Evolutionary conservation across 2,113 vertebrate species (phyloP), one percentile per base, ranked within the genome.

Genomic region (Sinocyclocheilus anophthalmus): DNA sequence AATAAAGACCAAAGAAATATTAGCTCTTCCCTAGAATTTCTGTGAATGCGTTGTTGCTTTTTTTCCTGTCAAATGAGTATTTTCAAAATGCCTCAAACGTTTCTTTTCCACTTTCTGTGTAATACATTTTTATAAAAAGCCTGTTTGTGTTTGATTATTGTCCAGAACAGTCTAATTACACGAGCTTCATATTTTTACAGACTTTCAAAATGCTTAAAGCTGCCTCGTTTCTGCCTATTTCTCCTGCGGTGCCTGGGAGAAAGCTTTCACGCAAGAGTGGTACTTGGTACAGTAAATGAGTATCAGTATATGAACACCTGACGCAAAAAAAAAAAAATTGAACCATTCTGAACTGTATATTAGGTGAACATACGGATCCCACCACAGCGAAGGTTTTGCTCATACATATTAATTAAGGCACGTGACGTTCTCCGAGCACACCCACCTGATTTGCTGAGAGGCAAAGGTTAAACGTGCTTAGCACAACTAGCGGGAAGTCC

Each of bases 41-140:
- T 78, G 55, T 82, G 76, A 50, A 83, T 88, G 48, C 61, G 4
- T 76, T 76, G 16, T 72, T 53, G 22, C 55, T 26, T 85, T 50
- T 13, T 59, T 65, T 39, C 7, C 55, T 76, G 84, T 84, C 69
- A 45, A 53, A 22, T 83, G 72, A 75, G 53, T 82, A 30, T 73
- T 82, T 33, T 75, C 20, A 72, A 86, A 85, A 72, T 83, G 65
- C 81, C 65, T 70, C 67, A 37, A 55, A 33, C 16, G 86, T 87
- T 92, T 90, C 91, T 92, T 92, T 92, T 89, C 88, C 92, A 92
- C 90, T 94, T 94, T 94, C 94, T 92, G 93, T 91, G 90, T 92
- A 96, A 96, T 96, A 96, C 95, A 96, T 95, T 95, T 96, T 94
- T 96, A 94, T 94, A 95, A 92, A 96, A 96, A 92, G 83, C 22